Evolutionary conservation across 2,888 invertebrate genomes (phyloP).

Genomic region (Ectobius pallidus): DNA sequence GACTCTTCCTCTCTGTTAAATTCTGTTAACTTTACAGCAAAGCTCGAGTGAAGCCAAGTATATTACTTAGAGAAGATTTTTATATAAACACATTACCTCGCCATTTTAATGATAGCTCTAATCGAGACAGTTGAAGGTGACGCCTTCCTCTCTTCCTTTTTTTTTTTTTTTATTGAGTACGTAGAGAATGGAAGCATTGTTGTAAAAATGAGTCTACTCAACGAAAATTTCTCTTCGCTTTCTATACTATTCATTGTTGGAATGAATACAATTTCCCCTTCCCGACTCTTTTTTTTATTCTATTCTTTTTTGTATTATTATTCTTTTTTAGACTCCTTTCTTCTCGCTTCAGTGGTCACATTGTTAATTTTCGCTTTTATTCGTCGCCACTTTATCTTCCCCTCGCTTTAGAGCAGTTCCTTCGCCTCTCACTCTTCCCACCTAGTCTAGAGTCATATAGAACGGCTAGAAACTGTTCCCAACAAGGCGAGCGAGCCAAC

Average conservation of each 20-base stretch:
- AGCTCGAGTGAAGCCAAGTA: no score
- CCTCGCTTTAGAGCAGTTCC: neutral
- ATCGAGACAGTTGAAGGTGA: neutral
- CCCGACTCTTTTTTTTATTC: neutral
- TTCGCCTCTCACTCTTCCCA: neutral
- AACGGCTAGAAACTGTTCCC: no score
- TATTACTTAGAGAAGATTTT: no score
- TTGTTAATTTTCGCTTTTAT: conserved; percentile 34
- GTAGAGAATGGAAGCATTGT: neutral
- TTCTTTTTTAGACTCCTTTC: conserved; percentile 20
- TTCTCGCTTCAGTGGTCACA: conserved; percentile 26
- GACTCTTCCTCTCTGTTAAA: no score
- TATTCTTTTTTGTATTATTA: conserved; percentile 9
- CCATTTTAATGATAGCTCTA: conserved; percentile 7
- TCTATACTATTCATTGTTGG: conserved; percentile 10
- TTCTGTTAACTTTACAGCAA: no score
- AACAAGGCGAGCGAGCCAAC: no score
- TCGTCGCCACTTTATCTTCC: conserved; percentile 15
- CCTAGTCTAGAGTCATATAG: no score
- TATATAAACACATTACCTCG: neutral
- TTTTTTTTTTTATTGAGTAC: no score
- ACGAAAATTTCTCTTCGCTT: neutral
- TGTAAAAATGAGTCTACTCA: conserved; percentile 7
- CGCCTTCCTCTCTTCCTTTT: no score
- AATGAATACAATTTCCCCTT: conserved; percentile 17